Percentiles rank a stretch among this genome's conserved stretches.
These are phyloP conservation scores for Thecophora atra DNA, from an alignment of 2,888 invertebrate genomes.

Conservation along the genomic window DNA sequence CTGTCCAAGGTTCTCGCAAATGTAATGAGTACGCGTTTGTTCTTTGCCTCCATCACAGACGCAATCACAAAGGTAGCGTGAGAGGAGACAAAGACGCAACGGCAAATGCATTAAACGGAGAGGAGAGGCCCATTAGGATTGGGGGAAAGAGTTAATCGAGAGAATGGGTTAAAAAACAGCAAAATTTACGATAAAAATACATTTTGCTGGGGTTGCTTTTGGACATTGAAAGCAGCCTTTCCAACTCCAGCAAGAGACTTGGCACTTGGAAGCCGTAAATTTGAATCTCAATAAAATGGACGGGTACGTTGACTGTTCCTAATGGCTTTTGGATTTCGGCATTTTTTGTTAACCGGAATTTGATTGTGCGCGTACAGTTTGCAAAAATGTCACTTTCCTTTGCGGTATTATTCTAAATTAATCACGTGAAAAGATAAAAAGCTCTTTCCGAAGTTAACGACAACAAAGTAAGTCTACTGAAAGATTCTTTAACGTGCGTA, in stretches of 20 bases:
- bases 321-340: constrained; percentile 28
- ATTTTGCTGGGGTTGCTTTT: constrained; percentile 16
- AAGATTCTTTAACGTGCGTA: too few species aligned
- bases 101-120: background rate
- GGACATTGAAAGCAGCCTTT: constrained; percentile 16
- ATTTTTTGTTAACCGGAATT: constrained; percentile 1
- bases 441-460: background rate
- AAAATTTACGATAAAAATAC: background rate
- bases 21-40: too few species aligned
- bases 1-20: too few species aligned
- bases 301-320: constrained; percentile 7
- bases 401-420: background rate
- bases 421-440: background rate
- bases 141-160: background rate
- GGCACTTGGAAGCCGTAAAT: background rate
- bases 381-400: background rate
- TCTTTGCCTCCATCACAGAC: too few species aligned
- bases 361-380: constrained; percentile 1
- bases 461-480: too few species aligned
- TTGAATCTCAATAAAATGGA: background rate
- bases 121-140: background rate
- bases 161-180: background rate
- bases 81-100: background rate
- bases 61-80: background rate
- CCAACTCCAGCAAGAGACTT: too few species aligned